Percentiles rank a stretch among this genome's conserved stretches.
Conservation (phyloP, 2,888 invertebrate species). For the Tinea trinotella region DNA sequence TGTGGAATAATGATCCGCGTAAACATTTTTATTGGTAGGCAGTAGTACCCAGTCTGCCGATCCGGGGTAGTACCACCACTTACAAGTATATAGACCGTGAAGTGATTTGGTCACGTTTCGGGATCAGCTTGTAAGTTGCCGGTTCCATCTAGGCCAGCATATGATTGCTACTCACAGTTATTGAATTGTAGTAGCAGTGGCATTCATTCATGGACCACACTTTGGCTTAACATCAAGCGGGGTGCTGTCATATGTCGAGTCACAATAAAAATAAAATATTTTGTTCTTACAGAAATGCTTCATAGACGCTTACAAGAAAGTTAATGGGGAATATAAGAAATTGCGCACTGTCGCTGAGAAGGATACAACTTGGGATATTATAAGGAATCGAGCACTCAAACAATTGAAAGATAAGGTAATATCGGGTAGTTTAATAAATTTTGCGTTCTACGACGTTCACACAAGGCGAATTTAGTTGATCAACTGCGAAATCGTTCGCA, state of each 20-base stretch:
- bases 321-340: conserved; percentile 81
- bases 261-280: no score
- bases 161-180: no score
- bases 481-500: no score
- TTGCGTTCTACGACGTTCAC: not conserved
- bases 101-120: no score
- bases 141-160: no score
- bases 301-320: conserved; percentile 74
- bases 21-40: no score
- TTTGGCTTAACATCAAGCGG: not conserved
- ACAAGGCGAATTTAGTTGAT: not conserved
- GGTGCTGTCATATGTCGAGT: not conserved
- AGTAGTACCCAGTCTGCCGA: no score
- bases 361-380: conserved; percentile 81
- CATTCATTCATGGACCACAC: not conserved
- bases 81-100: no score
- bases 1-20: no score
- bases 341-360: conserved; percentile 75
- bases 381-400: conserved; percentile 76
- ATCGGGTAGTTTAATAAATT: not conserved
- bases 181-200: not conserved
- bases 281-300: conserved; percentile 57
- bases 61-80: no score
- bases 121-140: no score
- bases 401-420: conserved; percentile 60